phyloP scores from a whole-genome alignment of 2,797 vertebrate species.

The Platyrinchus mystaceus region DNA sequence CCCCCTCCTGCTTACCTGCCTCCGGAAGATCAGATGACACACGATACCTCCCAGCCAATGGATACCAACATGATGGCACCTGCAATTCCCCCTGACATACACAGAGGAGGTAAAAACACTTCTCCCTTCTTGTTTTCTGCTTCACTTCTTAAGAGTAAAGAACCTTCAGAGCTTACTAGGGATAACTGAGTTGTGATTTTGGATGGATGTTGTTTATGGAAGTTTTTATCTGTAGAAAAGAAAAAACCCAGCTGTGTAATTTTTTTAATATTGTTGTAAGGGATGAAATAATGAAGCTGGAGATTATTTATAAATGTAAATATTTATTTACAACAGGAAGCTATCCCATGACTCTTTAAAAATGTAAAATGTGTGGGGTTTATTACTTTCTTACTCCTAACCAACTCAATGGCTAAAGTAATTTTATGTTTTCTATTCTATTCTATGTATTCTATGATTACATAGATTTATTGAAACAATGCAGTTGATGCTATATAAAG shows the following conservation, averaged over 20 bases:
- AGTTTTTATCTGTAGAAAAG: neutral
- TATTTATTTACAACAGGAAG: neutral
- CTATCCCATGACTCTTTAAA: neutral
- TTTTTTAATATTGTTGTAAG: neutral
- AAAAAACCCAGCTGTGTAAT: fast-evolving
- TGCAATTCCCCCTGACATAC: constrained; percentile 86
- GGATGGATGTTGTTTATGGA: neutral
- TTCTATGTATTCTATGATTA: neutral
- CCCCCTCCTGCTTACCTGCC: constrained; percentile 97
- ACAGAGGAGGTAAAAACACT: constrained; percentile 82
- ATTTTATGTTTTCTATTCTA: neutral
- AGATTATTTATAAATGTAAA: neutral
- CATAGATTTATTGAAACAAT: neutral
- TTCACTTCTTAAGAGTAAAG: neutral
- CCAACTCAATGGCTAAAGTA: neutral
- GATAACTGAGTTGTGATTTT: neutral
- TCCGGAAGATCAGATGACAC: constrained; percentile 95
- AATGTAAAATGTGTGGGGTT: neutral
- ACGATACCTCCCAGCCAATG: constrained; percentile 97
- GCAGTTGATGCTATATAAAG: neutral
- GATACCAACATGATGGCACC: constrained; percentile 92
- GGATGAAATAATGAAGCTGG: neutral
- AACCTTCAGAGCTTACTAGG: neutral
- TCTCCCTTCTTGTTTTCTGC: neutral
- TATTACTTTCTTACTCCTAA: neutral